Percentiles rank a stretch among this genome's conserved stretches.
phyloP scores from a whole-genome alignment of 2,113 vertebrate genomes.

The Psittacula cyanocephala region DNA sequence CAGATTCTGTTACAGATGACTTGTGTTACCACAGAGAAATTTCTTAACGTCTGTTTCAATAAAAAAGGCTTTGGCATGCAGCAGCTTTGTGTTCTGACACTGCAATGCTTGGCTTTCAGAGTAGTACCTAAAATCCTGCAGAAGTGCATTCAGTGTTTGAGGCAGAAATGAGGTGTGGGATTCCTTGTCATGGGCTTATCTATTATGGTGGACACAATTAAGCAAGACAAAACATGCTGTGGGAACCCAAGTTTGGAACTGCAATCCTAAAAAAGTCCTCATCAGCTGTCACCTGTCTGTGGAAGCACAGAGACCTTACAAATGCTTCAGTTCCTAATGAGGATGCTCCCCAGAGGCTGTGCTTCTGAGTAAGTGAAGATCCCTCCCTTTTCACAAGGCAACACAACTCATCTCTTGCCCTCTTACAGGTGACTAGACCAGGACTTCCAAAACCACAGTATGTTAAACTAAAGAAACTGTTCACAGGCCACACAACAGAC shows the following conservation, averaged over 20 bases:
- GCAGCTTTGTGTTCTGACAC: neutral
- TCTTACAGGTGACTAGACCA: rapidly evolving
- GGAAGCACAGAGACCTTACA: neutral
- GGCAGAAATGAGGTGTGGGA: neutral
- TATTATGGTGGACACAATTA: neutral
- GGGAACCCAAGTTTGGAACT: neutral
- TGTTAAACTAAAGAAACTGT: neutral
- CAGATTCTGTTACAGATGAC: neutral
- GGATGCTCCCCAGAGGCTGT: neutral
- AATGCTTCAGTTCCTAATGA: neutral
- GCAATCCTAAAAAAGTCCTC: neutral
- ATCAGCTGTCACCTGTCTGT: neutral
- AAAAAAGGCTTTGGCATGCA: neutral
- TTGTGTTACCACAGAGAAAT: neutral
- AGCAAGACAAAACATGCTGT: neutral
- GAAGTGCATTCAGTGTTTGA: neutral
- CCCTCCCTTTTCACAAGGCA: neutral
- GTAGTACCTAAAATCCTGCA: neutral
- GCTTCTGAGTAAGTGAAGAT: neutral
- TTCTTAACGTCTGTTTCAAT: neutral
- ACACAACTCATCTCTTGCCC: neutral
- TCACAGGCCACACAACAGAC: neutral
- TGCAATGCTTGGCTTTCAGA: neutral
- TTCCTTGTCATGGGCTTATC: neutral
- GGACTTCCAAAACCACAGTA: neutral